Conservation (phyloP, 2,113 vertebrate species). For the Triplophysa dalaica region DNA sequence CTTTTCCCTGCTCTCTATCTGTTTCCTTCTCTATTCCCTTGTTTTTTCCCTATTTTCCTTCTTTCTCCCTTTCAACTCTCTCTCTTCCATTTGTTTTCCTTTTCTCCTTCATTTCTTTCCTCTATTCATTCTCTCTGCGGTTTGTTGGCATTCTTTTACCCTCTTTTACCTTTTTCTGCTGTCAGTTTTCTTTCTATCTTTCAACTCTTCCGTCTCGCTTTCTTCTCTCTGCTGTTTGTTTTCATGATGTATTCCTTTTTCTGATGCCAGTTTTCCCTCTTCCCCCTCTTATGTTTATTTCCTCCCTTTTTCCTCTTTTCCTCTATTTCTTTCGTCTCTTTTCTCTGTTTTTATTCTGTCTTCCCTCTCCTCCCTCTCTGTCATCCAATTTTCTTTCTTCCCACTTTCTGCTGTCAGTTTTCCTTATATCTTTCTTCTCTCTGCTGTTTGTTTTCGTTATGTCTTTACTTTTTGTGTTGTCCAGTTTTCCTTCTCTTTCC, state of each 20-base stretch:
- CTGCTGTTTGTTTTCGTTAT: not conserved
- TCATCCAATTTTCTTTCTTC: not conserved
- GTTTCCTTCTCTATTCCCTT: no score
- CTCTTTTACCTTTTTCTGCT: not conserved
- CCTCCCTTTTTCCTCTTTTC: not conserved
- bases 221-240: not conserved
- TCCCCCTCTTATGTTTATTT: constrained; percentile 28
- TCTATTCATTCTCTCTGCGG: not conserved
- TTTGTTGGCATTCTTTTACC: not conserved
- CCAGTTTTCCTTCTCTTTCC: not conserved
- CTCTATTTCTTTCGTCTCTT: not conserved
- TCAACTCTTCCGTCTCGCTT: not conserved
- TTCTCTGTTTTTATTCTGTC: not conserved
- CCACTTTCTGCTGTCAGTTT: not conserved
- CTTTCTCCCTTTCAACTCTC: not conserved
- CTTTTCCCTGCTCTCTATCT: not conserved
- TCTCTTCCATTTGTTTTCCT: not conserved
- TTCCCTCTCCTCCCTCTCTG: not conserved
- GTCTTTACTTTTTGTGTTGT: not conserved
- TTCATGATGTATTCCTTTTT: not conserved
- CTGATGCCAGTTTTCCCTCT: not conserved
- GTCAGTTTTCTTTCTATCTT: not conserved
- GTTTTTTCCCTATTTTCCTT: constrained; percentile 29
- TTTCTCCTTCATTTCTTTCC: not conserved
- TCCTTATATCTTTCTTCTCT: not conserved